Evolutionary conservation across 2,888 invertebrate species (phyloP).

Genomic region (Eucriotettix oculatus): DNA sequence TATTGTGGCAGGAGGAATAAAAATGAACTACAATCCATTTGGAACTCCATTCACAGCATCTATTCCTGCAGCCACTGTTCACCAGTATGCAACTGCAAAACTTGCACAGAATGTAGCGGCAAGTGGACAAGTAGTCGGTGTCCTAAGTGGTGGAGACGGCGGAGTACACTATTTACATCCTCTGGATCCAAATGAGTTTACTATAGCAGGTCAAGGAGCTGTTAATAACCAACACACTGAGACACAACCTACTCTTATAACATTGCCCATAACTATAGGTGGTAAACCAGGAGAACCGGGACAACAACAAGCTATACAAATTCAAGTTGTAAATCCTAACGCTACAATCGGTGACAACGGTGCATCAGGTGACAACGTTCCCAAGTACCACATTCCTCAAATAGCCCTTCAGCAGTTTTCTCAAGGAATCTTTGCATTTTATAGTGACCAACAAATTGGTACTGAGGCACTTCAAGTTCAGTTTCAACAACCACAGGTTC

Average conservation of each 20-base stretch:
- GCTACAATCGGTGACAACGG: conserved; percentile 16
- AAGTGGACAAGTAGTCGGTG: conserved; percentile 41
- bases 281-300: conserved; percentile 47
- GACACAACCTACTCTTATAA: conserved; percentile 34
- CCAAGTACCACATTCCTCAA: conserved; percentile 54
- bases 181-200: conserved; percentile 33
- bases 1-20: too few relatives aligned
- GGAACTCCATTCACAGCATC: conserved; percentile 35
- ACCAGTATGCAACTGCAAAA: conserved; percentile 44
- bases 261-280: conserved; percentile 59
- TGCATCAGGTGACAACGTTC: conserved; percentile 29
- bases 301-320: conserved; percentile 55
- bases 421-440: conserved; percentile 57
- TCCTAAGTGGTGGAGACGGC: conserved; percentile 50
- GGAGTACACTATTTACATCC: conserved; percentile 58
- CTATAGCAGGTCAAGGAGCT: conserved; percentile 13
- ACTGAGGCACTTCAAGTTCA: conserved; percentile 23
- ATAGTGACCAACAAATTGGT: conserved; percentile 41
- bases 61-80: conserved; percentile 39
- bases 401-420: conserved; percentile 60
- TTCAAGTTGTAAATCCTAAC: conserved; percentile 51
- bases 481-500: conserved; percentile 1
- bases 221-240: conserved; percentile 8
- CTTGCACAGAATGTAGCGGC: conserved; percentile 50
- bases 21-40: conserved; percentile 65